A percentile compares a stretch with the other conserved stretches of the same genome.
phyloP scores from a whole-genome alignment of 2,113 vertebrate species.

The Sceloporus tristichus region DNA sequence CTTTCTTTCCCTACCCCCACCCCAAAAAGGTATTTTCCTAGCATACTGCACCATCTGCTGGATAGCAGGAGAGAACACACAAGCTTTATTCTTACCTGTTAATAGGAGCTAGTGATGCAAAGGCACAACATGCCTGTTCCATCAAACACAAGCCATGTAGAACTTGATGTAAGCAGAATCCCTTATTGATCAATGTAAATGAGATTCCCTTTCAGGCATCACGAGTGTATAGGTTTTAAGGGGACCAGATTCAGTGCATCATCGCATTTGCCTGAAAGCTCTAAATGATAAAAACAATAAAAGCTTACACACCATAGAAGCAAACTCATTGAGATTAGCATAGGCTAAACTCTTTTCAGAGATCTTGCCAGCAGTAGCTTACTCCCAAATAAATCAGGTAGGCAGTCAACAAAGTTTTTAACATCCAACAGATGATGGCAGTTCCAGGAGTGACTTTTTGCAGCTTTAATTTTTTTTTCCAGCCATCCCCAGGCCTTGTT shows the following conservation, averaged over 20 bases:
- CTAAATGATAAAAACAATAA: background rate
- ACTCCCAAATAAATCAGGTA: background rate
- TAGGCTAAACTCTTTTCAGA: background rate
- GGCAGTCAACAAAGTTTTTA: background rate
- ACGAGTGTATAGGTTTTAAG: background rate
- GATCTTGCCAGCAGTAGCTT: background rate
- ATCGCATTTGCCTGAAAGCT: background rate
- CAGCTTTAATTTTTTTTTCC: background rate
- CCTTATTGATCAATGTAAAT: background rate
- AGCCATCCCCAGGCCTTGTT: background rate
- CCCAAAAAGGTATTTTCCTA: conserved; percentile 8
- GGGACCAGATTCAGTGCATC: background rate
- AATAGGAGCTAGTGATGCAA: background rate
- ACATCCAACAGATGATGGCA: background rate
- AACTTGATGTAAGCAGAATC: background rate
- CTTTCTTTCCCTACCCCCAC: background rate
- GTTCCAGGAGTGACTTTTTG: background rate
- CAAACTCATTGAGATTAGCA: background rate
- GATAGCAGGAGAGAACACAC: background rate
- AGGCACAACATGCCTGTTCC: background rate
- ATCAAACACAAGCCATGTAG: background rate
- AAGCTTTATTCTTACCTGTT: background rate
- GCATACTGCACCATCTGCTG: conserved; percentile 31
- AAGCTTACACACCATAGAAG: background rate
- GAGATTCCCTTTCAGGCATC: background rate